These are phyloP conservation scores for Drosophila pachea DNA, from an alignment of 1,140 invertebrate genomes.

Conservation along the genomic window DNA sequence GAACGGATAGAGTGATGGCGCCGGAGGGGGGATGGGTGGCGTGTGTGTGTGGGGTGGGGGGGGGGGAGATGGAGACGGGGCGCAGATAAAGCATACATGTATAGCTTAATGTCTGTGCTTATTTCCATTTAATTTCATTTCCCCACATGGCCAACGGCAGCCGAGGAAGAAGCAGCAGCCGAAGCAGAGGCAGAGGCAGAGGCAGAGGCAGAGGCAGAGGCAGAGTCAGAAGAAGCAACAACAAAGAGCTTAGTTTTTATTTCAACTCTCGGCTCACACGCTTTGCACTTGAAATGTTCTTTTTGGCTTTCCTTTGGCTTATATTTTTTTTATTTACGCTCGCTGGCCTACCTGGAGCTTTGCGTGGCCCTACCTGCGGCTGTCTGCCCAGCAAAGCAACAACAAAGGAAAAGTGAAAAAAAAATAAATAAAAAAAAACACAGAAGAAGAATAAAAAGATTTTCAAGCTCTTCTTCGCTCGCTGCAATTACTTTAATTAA, in stretches of 20 bases:
- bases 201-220: neutral
- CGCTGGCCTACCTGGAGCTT: conserved; percentile 24
- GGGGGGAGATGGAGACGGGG: neutral
- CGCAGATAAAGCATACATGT: conserved; percentile 10
- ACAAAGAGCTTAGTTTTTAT: conserved; percentile 55
- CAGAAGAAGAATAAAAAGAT: conserved; percentile 37
- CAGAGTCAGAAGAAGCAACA: conserved; percentile 7
- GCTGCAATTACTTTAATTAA: conserved; percentile 76
- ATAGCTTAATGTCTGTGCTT: conserved; percentile 40
- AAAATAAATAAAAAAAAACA: neutral
- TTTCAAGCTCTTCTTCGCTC: conserved; percentile 31
- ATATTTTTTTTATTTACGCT: neutral
- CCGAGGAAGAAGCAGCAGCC: neutral
- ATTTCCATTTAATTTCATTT: conserved; percentile 51
- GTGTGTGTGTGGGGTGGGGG: no score
- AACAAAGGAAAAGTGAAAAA: conserved; percentile 37
- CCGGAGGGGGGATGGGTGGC: no score
- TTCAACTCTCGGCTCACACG: conserved; percentile 67
- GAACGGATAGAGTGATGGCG: no score
- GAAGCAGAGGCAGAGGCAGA: neutral
- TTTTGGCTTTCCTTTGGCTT: conserved; percentile 46
- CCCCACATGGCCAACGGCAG: conserved; percentile 23
- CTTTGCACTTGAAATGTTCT: conserved; percentile 70
- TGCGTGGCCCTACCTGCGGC: conserved; percentile 3
- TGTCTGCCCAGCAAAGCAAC: conserved; percentile 8